phyloP scores from a whole-genome alignment of 2,797 vertebrate genomes.

The Novumbra hubbsi region DNA sequence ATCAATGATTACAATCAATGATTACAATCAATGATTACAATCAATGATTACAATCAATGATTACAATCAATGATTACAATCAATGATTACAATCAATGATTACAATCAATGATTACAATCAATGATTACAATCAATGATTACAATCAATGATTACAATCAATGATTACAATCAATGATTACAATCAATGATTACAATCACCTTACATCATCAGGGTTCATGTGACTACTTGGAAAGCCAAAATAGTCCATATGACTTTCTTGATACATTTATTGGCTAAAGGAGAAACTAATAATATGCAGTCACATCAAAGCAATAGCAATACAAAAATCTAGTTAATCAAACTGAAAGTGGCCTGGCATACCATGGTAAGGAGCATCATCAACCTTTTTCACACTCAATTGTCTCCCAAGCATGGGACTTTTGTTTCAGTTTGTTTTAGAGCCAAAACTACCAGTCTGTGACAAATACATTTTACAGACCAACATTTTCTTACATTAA shows the following conservation, averaged over 20 bases:
- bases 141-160: neutral
- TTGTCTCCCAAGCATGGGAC: neutral
- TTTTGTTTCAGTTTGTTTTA: neutral
- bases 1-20: slow-evolving; percentile 1
- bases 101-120: neutral
- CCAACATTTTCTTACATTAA: neutral
- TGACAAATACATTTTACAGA: neutral
- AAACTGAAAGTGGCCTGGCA: neutral
- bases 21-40: slow-evolving; percentile 3
- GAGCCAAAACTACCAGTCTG: neutral
- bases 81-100: slow-evolving; percentile 1
- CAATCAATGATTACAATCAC: neutral
- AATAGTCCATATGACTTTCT: neutral
- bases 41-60: slow-evolving; percentile 1
- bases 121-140: slow-evolving; percentile 3
- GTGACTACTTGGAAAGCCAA: neutral
- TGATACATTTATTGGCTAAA: neutral
- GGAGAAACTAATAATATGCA: neutral
- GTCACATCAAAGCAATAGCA: neutral
- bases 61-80: slow-evolving; percentile 1
- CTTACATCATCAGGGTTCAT: neutral
- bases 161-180: slow-evolving; percentile 3
- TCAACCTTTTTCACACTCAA: neutral
- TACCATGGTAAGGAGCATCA: neutral
- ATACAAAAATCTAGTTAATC: neutral